Conservation (phyloP, 2,888 invertebrate genomes). For the Microctonus hyperodae region DNA sequence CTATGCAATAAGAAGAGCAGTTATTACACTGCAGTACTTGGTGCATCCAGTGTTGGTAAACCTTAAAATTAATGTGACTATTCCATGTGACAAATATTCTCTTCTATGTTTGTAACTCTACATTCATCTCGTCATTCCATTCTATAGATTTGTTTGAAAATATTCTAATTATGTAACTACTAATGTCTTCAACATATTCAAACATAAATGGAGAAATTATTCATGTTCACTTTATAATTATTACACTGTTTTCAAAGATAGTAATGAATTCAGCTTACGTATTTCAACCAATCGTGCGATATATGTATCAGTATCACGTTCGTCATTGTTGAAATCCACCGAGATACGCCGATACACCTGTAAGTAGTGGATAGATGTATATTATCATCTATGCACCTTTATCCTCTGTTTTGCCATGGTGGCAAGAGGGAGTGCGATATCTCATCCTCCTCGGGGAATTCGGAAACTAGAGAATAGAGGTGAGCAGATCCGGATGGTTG, state of each 20-base stretch:
- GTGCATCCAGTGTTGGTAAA: constrained; percentile 21
- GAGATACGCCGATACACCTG: constrained; percentile 31
- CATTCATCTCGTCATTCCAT: background rate
- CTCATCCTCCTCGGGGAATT: constrained; percentile 14
- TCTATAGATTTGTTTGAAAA: background rate
- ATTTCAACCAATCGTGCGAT: constrained; percentile 24
- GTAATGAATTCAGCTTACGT: constrained; percentile 15
- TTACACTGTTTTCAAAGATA: no score
- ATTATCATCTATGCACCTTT: constrained; percentile 25
- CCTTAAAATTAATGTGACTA: constrained; percentile 26
- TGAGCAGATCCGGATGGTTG: constrained; percentile 27
- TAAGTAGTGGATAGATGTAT: constrained; percentile 30
- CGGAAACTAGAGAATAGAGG: constrained; percentile 18
- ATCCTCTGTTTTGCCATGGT: constrained; percentile 12
- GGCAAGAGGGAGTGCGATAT: constrained; percentile 12
- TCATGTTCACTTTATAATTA: no score
- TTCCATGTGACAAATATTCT: constrained; percentile 21
- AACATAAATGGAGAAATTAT: no score
- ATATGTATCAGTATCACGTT: constrained; percentile 17
- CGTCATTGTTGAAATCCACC: constrained; percentile 9
- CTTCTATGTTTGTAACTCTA: background rate
- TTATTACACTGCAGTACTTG: constrained; percentile 33
- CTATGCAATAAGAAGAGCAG: constrained; percentile 24
- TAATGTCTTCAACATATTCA: background rate
- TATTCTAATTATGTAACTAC: background rate